Evolutionary conservation across 1,140 invertebrate species (phyloP).

Genomic region (Trachymyrmex septentrionalis): DNA sequence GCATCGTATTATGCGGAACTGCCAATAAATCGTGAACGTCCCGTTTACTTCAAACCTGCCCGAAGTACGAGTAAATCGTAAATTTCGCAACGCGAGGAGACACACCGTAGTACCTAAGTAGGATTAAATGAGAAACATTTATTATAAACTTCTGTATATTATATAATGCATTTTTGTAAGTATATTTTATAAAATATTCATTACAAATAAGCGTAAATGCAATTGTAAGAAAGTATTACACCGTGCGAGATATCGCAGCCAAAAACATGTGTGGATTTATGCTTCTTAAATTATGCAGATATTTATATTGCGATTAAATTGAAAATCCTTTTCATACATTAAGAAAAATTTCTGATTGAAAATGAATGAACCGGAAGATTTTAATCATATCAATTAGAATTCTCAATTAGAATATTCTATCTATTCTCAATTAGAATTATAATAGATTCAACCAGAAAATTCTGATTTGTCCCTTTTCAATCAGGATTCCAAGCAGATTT

Average conservation of each 20-base stretch:
- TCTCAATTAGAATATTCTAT: too few relatives aligned
- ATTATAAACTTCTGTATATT: not conserved
- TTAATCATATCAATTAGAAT: too few relatives aligned
- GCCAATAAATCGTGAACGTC: constrained; percentile 45
- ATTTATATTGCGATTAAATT: constrained; percentile 7
- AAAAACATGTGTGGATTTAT: not conserved
- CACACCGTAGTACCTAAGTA: not conserved
- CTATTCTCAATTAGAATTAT: too few relatives aligned
- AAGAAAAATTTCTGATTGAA: too few relatives aligned
- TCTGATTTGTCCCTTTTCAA: too few relatives aligned
- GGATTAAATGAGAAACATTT: not conserved
- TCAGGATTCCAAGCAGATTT: too few relatives aligned
- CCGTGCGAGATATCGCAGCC: too few relatives aligned
- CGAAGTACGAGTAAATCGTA: constrained; percentile 39
- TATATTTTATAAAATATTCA: not conserved
- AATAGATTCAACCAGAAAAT: too few relatives aligned
- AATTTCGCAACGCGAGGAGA: not conserved
- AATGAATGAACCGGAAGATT: too few relatives aligned
- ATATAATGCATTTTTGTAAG: not conserved
- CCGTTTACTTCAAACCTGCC: not conserved
- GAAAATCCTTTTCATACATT: not conserved
- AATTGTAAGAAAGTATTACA: not conserved
- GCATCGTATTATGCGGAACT: not conserved
- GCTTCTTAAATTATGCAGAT: not conserved
- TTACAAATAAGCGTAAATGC: not conserved